Evolutionary conservation across 2,888 invertebrate species (phyloP).

Genomic region (Metellina segmentata): DNA sequence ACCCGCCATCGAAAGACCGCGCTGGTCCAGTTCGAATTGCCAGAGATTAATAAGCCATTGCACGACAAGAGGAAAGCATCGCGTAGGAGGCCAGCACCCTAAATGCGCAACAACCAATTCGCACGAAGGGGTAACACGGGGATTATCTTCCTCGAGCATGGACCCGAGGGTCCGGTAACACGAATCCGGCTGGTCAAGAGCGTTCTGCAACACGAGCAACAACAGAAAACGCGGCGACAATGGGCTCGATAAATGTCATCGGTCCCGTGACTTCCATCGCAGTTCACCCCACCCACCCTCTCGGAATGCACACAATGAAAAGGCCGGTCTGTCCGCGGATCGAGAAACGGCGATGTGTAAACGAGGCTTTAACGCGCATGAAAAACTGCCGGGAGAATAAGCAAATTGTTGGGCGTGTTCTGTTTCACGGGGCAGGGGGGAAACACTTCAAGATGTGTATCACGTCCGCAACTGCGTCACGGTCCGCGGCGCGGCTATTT

Average conservation of each 20-base stretch:
- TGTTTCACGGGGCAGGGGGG: constrained; percentile 11
- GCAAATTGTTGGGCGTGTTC: constrained; percentile 64
- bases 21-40: too few relatives aligned
- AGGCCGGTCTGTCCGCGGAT: neutral
- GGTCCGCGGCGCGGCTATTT: constrained; percentile 34
- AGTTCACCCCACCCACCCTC: neutral
- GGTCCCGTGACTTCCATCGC: neutral
- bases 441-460: constrained; percentile 32
- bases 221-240: neutral
- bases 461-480: constrained; percentile 53
- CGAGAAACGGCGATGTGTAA: constrained; percentile 31
- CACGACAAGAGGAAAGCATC: too few relatives aligned
- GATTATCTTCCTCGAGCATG: neutral
- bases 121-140: too few relatives aligned
- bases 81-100: too few relatives aligned
- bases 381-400: constrained; percentile 24
- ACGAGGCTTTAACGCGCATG: constrained; percentile 29
- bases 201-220: neutral
- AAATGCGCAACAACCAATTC: too few relatives aligned
- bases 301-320: too few relatives aligned
- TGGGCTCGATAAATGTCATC: constrained; percentile 12
- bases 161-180: neutral
- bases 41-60: too few relatives aligned
- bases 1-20: too few relatives aligned
- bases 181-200: neutral